Conservation (phyloP, 2,797 vertebrate genomes). For the Lates japonicus region DNA sequence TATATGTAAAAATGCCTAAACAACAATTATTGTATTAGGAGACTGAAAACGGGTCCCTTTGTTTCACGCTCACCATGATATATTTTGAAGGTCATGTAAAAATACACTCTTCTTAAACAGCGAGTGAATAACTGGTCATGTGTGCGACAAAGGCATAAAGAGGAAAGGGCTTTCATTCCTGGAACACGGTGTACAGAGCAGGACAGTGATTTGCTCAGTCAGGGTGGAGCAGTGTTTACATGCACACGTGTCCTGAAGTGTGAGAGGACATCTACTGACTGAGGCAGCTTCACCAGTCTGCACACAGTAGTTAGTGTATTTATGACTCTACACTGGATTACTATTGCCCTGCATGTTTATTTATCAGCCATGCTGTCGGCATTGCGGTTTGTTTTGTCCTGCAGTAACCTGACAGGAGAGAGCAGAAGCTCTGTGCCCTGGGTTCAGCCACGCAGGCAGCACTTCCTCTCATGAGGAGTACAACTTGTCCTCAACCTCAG, state of each 20-base stretch:
- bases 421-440: accelerated
- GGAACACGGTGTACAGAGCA: slow-evolving; percentile 56
- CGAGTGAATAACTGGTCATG: background rate
- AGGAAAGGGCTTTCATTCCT: slow-evolving; percentile 2
- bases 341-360: slow-evolving; percentile 3
- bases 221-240: slow-evolving; percentile 29
- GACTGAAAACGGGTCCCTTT: background rate
- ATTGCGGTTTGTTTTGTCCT: slow-evolving; percentile 35
- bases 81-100: background rate
- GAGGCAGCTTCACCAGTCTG: background rate
- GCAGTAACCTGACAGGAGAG: slow-evolving; percentile 35
- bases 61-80: background rate
- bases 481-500: background rate
- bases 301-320: slow-evolving; percentile 2
- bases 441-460: slow-evolving; percentile 35
- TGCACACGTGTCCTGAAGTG: slow-evolving; percentile 25
- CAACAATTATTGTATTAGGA: background rate
- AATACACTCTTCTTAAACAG: background rate
- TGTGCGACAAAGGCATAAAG: background rate
- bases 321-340: slow-evolving; percentile 13
- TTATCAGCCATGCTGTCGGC: slow-evolving; percentile 12
- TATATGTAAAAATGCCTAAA: background rate
- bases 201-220: background rate
- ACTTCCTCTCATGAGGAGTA: background rate
- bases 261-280: background rate